phyloP scores from a whole-genome alignment of 2,888 invertebrate species.

The Zhuqinia jingwanae region DNA sequence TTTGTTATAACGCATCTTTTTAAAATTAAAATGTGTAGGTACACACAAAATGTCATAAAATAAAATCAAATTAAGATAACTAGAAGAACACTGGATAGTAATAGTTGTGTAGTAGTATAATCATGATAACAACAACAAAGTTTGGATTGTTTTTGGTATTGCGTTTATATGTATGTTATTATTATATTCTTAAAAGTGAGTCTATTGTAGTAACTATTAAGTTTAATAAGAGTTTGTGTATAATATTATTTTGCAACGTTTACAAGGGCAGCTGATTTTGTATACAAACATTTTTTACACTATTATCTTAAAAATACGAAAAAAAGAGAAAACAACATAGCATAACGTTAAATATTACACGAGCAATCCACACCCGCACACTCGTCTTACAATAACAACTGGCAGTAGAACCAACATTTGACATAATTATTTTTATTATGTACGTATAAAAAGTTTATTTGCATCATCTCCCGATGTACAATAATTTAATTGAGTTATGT shows the following conservation, averaged over 20 bases:
- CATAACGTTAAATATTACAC: too few relatives aligned
- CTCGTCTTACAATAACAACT: background rate
- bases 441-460: conserved; percentile 15
- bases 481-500: conserved; percentile 1
- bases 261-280: conserved; percentile 13
- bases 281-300: background rate
- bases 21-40: background rate
- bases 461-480: background rate
- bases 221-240: background rate
- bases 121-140: conserved; percentile 22
- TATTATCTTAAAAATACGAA: background rate
- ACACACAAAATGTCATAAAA: background rate
- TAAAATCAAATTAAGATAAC: background rate
- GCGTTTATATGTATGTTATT: conserved; percentile 12
- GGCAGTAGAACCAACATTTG: background rate
- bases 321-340: too few relatives aligned
- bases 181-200: conserved; percentile 2
- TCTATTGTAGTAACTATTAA: conserved; percentile 9
- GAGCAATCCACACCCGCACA: background rate
- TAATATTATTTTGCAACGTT: conserved; percentile 6
- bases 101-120: background rate
- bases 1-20: conserved; percentile 1
- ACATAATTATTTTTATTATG: background rate
- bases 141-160: conserved; percentile 62
- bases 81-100: conserved; percentile 21